Evolutionary conservation across 2,888 invertebrate species (phyloP).

Genomic region (Notodonta dromedarius): DNA sequence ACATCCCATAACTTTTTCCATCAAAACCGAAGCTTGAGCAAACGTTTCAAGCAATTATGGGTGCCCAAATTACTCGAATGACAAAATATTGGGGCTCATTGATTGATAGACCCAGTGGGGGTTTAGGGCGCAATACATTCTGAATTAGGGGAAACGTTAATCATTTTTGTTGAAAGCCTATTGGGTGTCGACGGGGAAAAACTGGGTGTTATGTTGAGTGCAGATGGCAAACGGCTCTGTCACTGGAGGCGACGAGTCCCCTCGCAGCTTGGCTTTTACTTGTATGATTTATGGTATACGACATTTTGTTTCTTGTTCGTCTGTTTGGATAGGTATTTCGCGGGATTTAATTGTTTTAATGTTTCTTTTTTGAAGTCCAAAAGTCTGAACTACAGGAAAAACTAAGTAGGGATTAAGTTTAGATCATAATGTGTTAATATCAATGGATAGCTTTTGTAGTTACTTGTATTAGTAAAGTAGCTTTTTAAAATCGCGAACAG

Average conservation of each 20-base stretch:
- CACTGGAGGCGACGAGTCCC: neutral
- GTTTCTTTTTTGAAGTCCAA: too few species aligned
- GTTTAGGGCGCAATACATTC: constrained; percentile 35
- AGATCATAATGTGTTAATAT: too few species aligned
- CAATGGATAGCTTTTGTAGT: too few species aligned
- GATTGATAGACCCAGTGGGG: constrained; percentile 26
- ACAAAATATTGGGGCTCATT: constrained; percentile 16
- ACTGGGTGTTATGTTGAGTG: constrained; percentile 22
- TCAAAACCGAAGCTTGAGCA: neutral
- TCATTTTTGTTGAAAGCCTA: constrained; percentile 39
- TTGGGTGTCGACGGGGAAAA: constrained; percentile 34
- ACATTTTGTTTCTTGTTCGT: neutral
- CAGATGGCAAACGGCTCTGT: constrained; percentile 22
- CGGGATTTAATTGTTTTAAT: too few species aligned
- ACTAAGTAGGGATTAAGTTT: too few species aligned
- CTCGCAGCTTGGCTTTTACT: neutral
- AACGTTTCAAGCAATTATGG: neutral
- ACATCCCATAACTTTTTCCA: constrained; percentile 4
- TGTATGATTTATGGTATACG: neutral
- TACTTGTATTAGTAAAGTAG: too few species aligned
- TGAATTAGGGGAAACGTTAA: constrained; percentile 47
- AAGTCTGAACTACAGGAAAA: too few species aligned
- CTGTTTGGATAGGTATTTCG: neutral
- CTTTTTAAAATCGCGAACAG: too few species aligned
- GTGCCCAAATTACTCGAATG: constrained; percentile 9